Base-by-base conservation (phyloP, 2,113 vertebrate genomes). In the Zapus hudsonius region DNA sequence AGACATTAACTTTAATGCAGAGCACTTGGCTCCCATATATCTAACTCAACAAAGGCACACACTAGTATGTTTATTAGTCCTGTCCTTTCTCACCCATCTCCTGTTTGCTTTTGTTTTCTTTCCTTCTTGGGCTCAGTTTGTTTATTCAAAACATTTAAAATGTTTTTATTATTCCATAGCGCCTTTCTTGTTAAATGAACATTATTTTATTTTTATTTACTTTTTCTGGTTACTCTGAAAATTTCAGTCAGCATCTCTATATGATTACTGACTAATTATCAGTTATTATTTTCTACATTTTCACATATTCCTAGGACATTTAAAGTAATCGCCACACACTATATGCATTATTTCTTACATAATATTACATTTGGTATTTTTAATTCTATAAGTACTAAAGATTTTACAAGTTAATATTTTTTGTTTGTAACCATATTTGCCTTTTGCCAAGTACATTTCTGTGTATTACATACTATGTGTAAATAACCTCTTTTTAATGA, bases 221-320 rank as follows among this genome's bases (percentile, higher is more conserved):
- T 73, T 85, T 59, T 76, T 44, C 15, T 84, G 20, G 5, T 73
- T 73, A 82, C 7, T 3, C 5, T 85, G 20, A 36, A 89, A 5
- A 89, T 57, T 89, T 89, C 23, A 86, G 0, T 79, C 17, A 78
- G 31, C 1, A 88, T 91, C 31, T 38, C 70, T 55, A 3, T 22
- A 19, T 15, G 78, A 38, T 84, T 84, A 29, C 3, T 63, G 4
- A 44, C 1, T 31, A 74, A 64, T 52, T 31, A 80, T 9, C 2
- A 38, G 15, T 82, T 83, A 85, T 92, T 12, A 95, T 63, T 92
- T 90, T 84, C 6, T 89, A 57, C 59, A 72, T 75, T 40, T 64
- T 8, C 2, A 57, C 22, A 52, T n/a, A 93, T 52, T 79, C 85
- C 20, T 44, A 64, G 82, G 79, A 16, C 4, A 80, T 70, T 44